These are phyloP conservation scores for Cecropterus lyciades DNA, from an alignment of 1,140 invertebrate genomes.

Conservation along the genomic window DNA sequence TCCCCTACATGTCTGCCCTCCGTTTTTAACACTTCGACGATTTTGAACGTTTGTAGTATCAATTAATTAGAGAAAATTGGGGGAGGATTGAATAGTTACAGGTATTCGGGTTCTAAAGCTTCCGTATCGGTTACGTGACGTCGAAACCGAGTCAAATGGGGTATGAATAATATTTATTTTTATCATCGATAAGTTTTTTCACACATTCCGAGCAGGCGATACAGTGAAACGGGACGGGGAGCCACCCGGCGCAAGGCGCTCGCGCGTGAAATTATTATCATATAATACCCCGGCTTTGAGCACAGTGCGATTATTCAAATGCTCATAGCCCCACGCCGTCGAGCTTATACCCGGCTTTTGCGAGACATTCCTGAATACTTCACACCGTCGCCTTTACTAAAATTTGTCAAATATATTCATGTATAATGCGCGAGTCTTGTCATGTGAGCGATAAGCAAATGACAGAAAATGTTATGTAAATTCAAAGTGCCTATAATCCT, in stretches of 20 bases:
- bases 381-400: slow-evolving; percentile 60
- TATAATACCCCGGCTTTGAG: slow-evolving; percentile 77
- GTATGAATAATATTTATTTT: slow-evolving; percentile 56
- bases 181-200: slow-evolving; percentile 66
- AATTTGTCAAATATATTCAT: slow-evolving; percentile 79
- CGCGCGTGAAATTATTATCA: slow-evolving; percentile 82
- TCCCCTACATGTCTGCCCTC: slow-evolving; percentile 45
- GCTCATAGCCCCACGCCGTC: slow-evolving; percentile 55
- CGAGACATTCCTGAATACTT: slow-evolving; percentile 66
- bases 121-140: slow-evolving; percentile 49
- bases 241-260: slow-evolving; percentile 57
- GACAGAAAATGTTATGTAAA: slow-evolving; percentile 82
- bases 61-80: slow-evolving; percentile 68
- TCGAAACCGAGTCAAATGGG: slow-evolving; percentile 37
- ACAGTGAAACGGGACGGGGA: slow-evolving; percentile 48
- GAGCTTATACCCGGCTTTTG: slow-evolving; percentile 56
- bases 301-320: slow-evolving; percentile 79
- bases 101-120: slow-evolving; percentile 43
- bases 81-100: slow-evolving; percentile 51
- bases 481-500: slow-evolving; percentile 74
- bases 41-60: slow-evolving; percentile 72
- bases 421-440: slow-evolving; percentile 76
- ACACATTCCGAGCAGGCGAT: slow-evolving; percentile 69
- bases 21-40: slow-evolving; percentile 62
- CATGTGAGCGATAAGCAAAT: slow-evolving; percentile 80